Base-by-base conservation (phyloP, 2,113 vertebrate genomes). In the Hipposideros armiger region DNA sequence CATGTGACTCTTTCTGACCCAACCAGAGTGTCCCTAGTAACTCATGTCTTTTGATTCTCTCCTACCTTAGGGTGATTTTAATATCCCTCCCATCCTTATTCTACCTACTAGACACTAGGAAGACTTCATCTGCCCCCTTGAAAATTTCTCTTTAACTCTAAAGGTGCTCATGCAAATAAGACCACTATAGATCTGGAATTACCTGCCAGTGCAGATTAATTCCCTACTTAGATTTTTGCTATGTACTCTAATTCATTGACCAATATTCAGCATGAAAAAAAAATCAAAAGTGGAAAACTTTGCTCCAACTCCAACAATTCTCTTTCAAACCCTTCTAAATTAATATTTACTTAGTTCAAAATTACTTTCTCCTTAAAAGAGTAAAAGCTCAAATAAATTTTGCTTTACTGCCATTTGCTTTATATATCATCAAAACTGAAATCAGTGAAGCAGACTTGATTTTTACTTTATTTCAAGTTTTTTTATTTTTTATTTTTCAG, bases 331-430 rank as follows among this genome's bases (percentile, higher is more conserved):
- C 15, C 84, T 72, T 88, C 30, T 40, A 66, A 78, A 10, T 67
- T 91, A 32, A 50, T n/a, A 54, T 69, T 81, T 81, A 70, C 22
- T 81, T 87, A 45, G 76, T 83, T 69, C 77, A 88, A 86, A 76
- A 60, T 20, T 76, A 60, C 24, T 70, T 87, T 40, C 20, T 67
- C 19, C 30, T 67, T 66, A 81, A 56, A 56, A 4, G 24, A 60
- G 7, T 47, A 52, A 74, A 62, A 50, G 14, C 9, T 36, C 40
- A 66, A 70, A 47, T 72, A 84, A 50, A 64, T 42, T 69, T 62
- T 77, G 36, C 45, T 54, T 17, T 64, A 20, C 22, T 86, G 32
- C 24, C n/a, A 17, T 83, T 82, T 90, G 20, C 60, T 54, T 95
- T 77, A 62, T 8, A 28, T 30, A 45, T 45, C 64, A 80, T 69